Evolutionary conservation across 2,113 vertebrate species (phyloP).

Genomic region (Neoarius graeffei): DNA sequence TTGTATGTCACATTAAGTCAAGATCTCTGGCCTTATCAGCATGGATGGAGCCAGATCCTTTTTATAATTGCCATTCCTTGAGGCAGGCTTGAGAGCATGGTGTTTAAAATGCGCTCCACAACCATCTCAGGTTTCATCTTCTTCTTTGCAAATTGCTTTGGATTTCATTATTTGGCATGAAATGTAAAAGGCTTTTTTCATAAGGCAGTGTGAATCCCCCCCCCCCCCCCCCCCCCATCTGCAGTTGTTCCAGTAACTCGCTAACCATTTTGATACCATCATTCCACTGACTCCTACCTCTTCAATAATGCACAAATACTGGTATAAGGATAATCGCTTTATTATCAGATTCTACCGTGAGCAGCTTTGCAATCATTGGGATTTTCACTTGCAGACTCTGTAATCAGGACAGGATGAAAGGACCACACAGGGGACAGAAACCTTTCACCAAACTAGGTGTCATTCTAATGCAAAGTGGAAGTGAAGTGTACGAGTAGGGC

Average conservation of each 20-base stretch:
- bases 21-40: constrained; percentile 60
- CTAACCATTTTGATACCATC: constrained; percentile 64
- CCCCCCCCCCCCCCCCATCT: constrained; percentile 62
- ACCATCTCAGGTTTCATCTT: constrained; percentile 61
- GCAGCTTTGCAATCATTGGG: constrained; percentile 43
- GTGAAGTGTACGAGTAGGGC: neutral
- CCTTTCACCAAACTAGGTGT: neutral
- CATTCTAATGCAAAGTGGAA: constrained; percentile 4
- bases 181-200: constrained; percentile 70
- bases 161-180: constrained; percentile 74
- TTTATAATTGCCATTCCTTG: constrained; percentile 60
- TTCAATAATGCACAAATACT: constrained; percentile 58
- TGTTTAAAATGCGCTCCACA: constrained; percentile 62
- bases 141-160: constrained; percentile 66
- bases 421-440: neutral
- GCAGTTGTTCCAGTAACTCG: constrained; percentile 66
- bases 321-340: constrained; percentile 74
- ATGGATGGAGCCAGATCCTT: constrained; percentile 60
- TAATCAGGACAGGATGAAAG: constrained; percentile 7
- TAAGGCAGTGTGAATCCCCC: constrained; percentile 69
- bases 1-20: constrained; percentile 45
- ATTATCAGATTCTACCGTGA: constrained; percentile 62
- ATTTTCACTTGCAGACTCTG: constrained; percentile 20
- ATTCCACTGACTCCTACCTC: constrained; percentile 54
- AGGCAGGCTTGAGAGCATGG: constrained; percentile 36